Percentiles rank a stretch among this genome's conserved stretches.
These are phyloP conservation scores for Heteropelma amictum DNA, from an alignment of 2,888 invertebrate species.

Conservation along the genomic window DNA sequence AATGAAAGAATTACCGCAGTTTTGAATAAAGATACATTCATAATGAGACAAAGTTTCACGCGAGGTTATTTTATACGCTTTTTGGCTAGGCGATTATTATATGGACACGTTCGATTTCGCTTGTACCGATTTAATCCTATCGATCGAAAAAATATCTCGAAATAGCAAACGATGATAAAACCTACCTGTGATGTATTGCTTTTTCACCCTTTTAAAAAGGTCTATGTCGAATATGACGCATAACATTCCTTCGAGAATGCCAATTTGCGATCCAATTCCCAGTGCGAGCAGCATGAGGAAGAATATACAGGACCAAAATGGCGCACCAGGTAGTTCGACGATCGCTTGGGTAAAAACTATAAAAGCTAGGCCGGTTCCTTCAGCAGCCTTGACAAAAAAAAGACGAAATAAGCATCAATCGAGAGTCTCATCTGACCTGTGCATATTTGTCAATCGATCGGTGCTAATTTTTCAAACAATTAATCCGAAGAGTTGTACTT, in stretches of 20 bases:
- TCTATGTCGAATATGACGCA: slow-evolving; percentile 97
- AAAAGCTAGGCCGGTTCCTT: slow-evolving; percentile 97
- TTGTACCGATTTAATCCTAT: too few species aligned
- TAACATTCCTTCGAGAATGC: slow-evolving; percentile 96
- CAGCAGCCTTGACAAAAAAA: slow-evolving; percentile 86
- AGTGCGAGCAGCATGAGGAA: slow-evolving; percentile 96
- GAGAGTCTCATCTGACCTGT: too few species aligned
- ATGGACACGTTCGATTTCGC: too few species aligned
- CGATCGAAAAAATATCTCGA: neutral
- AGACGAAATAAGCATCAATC: too few species aligned
- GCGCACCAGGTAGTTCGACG: slow-evolving; percentile 94
- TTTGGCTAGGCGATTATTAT: too few species aligned
- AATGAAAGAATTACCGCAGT: too few species aligned
- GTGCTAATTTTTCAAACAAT: too few species aligned
- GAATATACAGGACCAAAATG: slow-evolving; percentile 97
- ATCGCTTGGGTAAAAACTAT: slow-evolving; percentile 99
- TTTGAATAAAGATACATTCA: too few species aligned
- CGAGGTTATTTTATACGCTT: too few species aligned
- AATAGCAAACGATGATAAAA: neutral
- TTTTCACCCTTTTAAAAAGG: slow-evolving; percentile 92
- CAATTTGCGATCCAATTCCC: slow-evolving; percentile 97
- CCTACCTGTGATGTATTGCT: slow-evolving; percentile 91
- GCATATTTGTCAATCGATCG: too few species aligned
- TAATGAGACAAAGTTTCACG: too few species aligned
- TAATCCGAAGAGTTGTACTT: too few species aligned